Evolutionary conservation across 1,140 invertebrate genomes (phyloP).

Genomic region (Limonius californicus): DNA sequence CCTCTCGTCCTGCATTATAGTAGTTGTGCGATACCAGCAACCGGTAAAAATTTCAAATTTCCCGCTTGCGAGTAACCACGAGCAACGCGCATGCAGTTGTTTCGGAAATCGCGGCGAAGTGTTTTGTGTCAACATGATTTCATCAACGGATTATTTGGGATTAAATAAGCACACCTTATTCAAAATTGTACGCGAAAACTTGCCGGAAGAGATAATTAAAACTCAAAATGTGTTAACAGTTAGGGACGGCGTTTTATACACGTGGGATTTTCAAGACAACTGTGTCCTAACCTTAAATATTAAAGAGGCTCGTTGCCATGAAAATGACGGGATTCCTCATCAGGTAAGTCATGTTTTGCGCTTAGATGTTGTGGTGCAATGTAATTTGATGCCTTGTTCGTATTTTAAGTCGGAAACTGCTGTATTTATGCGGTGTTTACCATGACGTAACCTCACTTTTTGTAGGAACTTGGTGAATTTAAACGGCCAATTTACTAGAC

Average conservation of each 20-base stretch:
- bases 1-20: too few relatives aligned
- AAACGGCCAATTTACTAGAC: too few relatives aligned
- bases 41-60: background rate
- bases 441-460: background rate
- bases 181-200: slow-evolving; percentile 52
- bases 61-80: background rate
- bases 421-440: background rate
- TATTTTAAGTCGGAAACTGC: too few relatives aligned
- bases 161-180: slow-evolving; percentile 59
- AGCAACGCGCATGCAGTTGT: too few relatives aligned
- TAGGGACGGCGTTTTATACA: slow-evolving; percentile 60
- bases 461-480: too few relatives aligned
- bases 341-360: slow-evolving; percentile 52
- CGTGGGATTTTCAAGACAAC: slow-evolving; percentile 60
- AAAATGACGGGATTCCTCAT: slow-evolving; percentile 50
- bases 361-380: too few relatives aligned
- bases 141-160: slow-evolving; percentile 38
- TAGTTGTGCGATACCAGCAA: too few relatives aligned
- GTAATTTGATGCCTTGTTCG: too few relatives aligned
- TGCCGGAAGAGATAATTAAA: slow-evolving; percentile 54
- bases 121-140: slow-evolving; percentile 27
- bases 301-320: slow-evolving; percentile 52
- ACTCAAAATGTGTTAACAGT: slow-evolving; percentile 59
- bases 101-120: too few relatives aligned
- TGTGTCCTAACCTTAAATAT: slow-evolving; percentile 60